Evolutionary conservation across 64 coral and sea anemone species (phyloP).

Genomic region (Montipora sp.): DNA sequence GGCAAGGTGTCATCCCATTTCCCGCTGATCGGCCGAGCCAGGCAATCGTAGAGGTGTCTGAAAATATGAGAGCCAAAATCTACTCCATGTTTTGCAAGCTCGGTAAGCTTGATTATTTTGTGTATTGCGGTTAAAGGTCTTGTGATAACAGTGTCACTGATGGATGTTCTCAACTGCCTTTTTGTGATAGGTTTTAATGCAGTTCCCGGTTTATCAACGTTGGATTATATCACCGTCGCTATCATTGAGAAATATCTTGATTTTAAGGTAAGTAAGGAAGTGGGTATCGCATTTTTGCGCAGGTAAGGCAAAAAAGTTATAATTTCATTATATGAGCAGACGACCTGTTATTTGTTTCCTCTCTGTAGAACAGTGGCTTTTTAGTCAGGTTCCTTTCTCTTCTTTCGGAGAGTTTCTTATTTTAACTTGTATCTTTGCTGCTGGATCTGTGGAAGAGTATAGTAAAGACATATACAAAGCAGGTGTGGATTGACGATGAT

Average conservation of each 20-base stretch:
- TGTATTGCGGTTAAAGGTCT: too few relatives aligned
- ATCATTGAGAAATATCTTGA: slow-evolving; percentile 97
- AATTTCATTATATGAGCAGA: not conserved
- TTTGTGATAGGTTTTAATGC: slow-evolving; percentile 89
- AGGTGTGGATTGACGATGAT: too few relatives aligned
- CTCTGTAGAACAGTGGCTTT: too few relatives aligned
- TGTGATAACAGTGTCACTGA: not conserved
- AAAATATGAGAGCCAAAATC: slow-evolving; percentile 98
- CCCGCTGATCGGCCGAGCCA: slow-evolving; percentile 89
- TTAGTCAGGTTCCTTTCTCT: too few relatives aligned
- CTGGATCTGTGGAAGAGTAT: too few relatives aligned
- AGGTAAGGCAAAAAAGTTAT: not conserved
- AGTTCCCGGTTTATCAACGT: slow-evolving; percentile 89
- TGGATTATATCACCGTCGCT: slow-evolving; percentile 92
- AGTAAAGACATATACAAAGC: too few relatives aligned
- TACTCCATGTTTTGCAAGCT: slow-evolving; percentile 97
- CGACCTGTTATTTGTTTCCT: not conserved
- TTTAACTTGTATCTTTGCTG: too few relatives aligned
- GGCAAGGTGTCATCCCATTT: slow-evolving; percentile 76
- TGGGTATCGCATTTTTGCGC: not conserved
- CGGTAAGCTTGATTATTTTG: slow-evolving; percentile 55
- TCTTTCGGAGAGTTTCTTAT: too few relatives aligned
- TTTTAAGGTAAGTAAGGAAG: slow-evolving; percentile 76
- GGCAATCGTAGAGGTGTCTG: slow-evolving; percentile 93
- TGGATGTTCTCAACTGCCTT: not conserved